Evolutionary conservation across 2,797 vertebrate species (phyloP), one percentile per base, ranked within the genome.

Genomic region (Linurgus olivaceus): DNA sequence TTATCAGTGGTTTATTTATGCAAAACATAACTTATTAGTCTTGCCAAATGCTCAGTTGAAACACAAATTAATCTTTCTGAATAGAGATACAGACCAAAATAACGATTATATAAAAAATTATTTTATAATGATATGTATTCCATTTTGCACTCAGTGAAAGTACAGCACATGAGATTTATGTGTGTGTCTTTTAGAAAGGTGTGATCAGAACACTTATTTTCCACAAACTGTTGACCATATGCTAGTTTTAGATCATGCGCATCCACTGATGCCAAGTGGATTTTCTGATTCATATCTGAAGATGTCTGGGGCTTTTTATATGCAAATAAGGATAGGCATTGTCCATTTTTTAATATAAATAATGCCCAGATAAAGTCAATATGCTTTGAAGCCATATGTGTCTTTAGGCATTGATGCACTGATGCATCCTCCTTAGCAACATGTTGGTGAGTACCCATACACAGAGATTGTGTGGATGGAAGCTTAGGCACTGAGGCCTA

Each of bases 281-380:
- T 92, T 63, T 94, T 88, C 65, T 91, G 57, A 77, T 91, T 79
- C 11, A 50, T 68, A 88, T 76, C 81, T 90, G 77, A 78, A 92
- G 48, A 77, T 48, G 11, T 82, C 67, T 88, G 31, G 51, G n/a
- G 29, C 23, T 76, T 66, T 91, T 84, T 92, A 44, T 42, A 88
- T 85, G 73, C 80, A 86, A 91, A 93, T 93, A 81, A 75, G 57
- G 52, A 66, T 18, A 74, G 28, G 8, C 24, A 59, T 37, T 87
- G 65, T 74, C 77, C n/a, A 87, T 94, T 92, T 92, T 87, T 85
- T 19, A 33, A 77, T 70, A 86, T 65, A 92, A 93, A 90, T 81
- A 86, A 45, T 8, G 2, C 11, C 20, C 84, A 86, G 58, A 90
- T 68, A 94, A 61, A 73, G 37, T 52, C 1, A 0, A 28, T 42